Base-by-base conservation (phyloP, 2,888 invertebrate genomes). In the Polymixis lichenea region DNA sequence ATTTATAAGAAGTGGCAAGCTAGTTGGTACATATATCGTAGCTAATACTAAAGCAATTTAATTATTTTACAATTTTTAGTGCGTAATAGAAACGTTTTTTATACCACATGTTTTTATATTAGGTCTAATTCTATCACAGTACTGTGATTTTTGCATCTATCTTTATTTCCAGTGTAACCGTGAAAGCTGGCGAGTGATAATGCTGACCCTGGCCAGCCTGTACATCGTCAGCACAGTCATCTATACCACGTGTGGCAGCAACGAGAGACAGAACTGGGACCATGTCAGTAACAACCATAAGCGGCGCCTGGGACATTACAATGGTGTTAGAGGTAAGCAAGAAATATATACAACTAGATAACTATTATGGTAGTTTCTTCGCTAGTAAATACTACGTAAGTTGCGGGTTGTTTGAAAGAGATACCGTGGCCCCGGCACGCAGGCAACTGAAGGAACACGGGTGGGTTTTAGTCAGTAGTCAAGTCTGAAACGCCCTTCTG, bases 241-340 rank as follows among this genome's bases (percentile, higher is more conserved):
- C 25, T 98, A 97, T 90, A 92, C 97, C 0, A 87, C 97, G 11
- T 97, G 98, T 78, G 98, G 97, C 0, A 97, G 97, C 76, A 97
- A 97, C 17, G 97, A 97, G 70, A 94, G 97, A 0, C 98, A 98
- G 89, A 91, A 95, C 15, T 98, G 98, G 98, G 98, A 98, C 88
- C 95, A 97, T 3, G 78, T 97, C 19, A 77, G 32, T 11, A 61
- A 61, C 49, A 85, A 78, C 13, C 62, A 46, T 5, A 85, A 86
- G 25, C 86, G 83, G 7, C 73, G 81, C 38, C 79, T 87, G 67
- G 90, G 90, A 38, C 92, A 91, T 74, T 91, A 92, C 32, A 93
- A 92, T 72, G 86, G 87, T 5, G 79, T 88, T 28, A 83, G 88
- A 60, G 89, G 92, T 92, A 75, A 78, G 19, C 25, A 60, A 9